phyloP scores from a whole-genome alignment of 2,797 vertebrate genomes.

The Halcyon chelicuti region DNA sequence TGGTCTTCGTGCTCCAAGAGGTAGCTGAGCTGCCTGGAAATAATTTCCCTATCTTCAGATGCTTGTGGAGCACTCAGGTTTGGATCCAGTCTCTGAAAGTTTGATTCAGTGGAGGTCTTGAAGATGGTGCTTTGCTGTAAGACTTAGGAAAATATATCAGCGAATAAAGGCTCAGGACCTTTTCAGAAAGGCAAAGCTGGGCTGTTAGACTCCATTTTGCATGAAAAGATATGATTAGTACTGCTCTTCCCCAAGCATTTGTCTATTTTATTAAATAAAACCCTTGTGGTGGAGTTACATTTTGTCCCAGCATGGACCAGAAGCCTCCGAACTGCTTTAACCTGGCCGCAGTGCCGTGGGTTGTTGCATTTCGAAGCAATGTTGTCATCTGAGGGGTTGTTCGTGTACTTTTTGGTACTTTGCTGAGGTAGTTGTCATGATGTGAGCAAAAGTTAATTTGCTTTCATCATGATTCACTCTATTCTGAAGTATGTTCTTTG shows the following conservation, averaged over 20 bases:
- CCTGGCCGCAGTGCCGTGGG: fast-evolving
- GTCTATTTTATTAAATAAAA: background rate
- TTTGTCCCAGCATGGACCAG: background rate
- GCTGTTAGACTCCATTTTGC: background rate
- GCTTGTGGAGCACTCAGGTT: background rate
- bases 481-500: background rate
- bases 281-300: background rate
- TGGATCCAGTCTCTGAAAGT: background rate
- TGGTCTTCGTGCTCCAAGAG: background rate
- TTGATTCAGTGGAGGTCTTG: background rate
- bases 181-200: background rate
- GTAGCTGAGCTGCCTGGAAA: background rate
- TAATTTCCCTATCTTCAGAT: background rate
- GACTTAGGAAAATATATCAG: fast-evolving
- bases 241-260: background rate
- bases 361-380: background rate
- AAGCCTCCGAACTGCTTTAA: background rate
- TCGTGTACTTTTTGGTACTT: background rate
- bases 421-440: background rate
- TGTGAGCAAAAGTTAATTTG: background rate
- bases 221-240: background rate
- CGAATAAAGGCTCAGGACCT: background rate
- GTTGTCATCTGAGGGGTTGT: background rate
- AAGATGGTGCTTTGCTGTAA: background rate
- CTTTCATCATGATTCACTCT: background rate